Conservation (phyloP, 2,888 invertebrate species). For the Tethea ocularis region DNA sequence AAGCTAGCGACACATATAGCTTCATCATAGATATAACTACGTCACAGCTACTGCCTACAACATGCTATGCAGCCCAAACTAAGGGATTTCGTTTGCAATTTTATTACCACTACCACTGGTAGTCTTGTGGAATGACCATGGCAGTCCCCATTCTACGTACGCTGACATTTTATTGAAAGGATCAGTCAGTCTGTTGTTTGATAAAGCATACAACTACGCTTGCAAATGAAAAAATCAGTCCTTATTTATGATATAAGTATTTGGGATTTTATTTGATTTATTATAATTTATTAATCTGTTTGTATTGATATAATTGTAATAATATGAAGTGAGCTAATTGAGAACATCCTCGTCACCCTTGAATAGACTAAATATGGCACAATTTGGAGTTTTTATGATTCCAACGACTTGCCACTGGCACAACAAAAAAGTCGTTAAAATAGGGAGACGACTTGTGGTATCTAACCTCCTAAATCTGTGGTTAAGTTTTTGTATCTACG, state of each 20-base stretch:
- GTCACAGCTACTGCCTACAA: conserved; percentile 23
- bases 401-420: too few species aligned
- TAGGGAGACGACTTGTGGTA: too few species aligned
- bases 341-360: too few species aligned
- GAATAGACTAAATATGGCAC: too few species aligned
- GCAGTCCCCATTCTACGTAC: conserved; percentile 4
- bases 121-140: conserved; percentile 23
- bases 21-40: conserved; percentile 44
- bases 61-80: conserved; percentile 31
- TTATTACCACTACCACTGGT: conserved; percentile 47
- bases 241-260: too few species aligned
- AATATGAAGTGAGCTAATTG: too few species aligned
- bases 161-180: not conserved
- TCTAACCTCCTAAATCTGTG: too few species aligned
- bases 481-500: not conserved
- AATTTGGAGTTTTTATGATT: too few species aligned
- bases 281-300: too few species aligned
- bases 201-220: not conserved
- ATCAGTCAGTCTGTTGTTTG: not conserved
- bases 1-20: conserved; percentile 34
- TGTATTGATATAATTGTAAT: too few species aligned
- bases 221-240: not conserved
- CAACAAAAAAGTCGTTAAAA: too few species aligned
- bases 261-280: too few species aligned
- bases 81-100: conserved; percentile 43